A percentile compares a stretch with the other conserved stretches of the same genome.
Conservation (phyloP, 2,113 vertebrate species). For the Lepidothrix coronata region DNA sequence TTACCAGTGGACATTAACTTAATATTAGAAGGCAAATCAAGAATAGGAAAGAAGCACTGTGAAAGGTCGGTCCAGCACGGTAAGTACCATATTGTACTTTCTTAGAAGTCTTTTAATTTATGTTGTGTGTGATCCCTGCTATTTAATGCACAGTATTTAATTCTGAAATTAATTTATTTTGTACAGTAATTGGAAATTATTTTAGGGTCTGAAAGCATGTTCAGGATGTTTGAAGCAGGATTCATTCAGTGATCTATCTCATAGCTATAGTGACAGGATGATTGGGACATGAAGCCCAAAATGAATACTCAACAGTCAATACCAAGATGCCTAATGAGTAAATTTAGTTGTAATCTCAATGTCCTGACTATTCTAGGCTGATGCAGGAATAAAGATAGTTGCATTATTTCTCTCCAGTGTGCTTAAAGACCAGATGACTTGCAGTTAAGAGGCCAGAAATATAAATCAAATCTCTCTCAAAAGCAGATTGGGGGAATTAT, state of each 20-base stretch:
- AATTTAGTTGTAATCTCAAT: neutral
- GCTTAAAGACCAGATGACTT: neutral
- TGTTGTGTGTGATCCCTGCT: neutral
- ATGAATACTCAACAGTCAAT: neutral
- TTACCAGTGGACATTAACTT: constrained; percentile 7
- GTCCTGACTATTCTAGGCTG: neutral
- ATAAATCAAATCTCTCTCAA: neutral
- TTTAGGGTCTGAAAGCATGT: neutral
- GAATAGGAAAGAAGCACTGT: neutral
- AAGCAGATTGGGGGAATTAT: neutral
- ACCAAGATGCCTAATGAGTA: neutral
- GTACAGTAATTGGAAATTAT: neutral
- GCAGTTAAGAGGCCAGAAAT: neutral
- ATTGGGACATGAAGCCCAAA: neutral
- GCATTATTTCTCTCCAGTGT: neutral
- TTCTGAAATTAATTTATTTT: neutral
- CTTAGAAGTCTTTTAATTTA: neutral
- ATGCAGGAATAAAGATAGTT: neutral
- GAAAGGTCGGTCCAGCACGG: neutral
- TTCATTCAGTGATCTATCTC: neutral
- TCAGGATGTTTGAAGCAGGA: neutral
- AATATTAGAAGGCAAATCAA: neutral
- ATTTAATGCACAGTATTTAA: neutral
- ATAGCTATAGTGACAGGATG: neutral
- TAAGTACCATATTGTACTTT: constrained; percentile 21